phyloP scores from a whole-genome alignment of 2,888 invertebrate species.

The Ischnus inquisitorius region DNA sequence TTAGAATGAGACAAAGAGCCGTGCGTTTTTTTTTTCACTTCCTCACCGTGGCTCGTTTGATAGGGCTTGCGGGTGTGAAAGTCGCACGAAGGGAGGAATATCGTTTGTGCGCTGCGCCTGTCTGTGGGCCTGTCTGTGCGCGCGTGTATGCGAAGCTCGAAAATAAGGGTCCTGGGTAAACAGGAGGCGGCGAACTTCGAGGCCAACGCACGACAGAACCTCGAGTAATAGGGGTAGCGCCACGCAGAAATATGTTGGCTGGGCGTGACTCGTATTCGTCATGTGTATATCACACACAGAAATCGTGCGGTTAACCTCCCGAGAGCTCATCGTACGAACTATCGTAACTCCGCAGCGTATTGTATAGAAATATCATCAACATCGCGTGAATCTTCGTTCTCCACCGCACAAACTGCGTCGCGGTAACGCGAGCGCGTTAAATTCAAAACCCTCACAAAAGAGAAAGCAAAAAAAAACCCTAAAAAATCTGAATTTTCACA shows the following conservation, averaged over 20 bases:
- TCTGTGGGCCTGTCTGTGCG: too few species aligned
- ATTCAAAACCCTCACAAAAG: neutral
- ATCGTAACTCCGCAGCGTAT: neutral
- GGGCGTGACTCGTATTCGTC: slow-evolving; percentile 62
- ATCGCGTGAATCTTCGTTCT: neutral
- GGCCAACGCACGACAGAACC: slow-evolving; percentile 9
- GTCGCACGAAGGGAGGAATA: slow-evolving; percentile 7
- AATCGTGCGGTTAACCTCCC: neutral
- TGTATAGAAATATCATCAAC: neutral
- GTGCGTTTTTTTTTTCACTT: slow-evolving; percentile 20
- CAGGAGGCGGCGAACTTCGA: slow-evolving; percentile 12
- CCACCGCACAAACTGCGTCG: neutral
- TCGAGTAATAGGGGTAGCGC: slow-evolving; percentile 29
- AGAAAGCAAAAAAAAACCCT: too few species aligned
- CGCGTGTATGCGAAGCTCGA: neutral
- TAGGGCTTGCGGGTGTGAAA: slow-evolving; percentile 11
- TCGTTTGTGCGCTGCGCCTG: neutral
- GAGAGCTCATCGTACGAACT: neutral
- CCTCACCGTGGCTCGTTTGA: slow-evolving; percentile 12
- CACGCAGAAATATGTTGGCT: slow-evolving; percentile 45
- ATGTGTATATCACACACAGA: slow-evolving; percentile 19
- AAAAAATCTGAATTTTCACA: too few species aligned
- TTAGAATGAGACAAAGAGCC: slow-evolving; percentile 14
- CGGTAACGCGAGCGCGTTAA: neutral
- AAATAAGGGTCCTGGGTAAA: neutral